Evolutionary conservation across 2,888 invertebrate genomes (phyloP), one percentile per base, ranked within the genome.

Genomic region (Lasioglossum oenotherae): DNA sequence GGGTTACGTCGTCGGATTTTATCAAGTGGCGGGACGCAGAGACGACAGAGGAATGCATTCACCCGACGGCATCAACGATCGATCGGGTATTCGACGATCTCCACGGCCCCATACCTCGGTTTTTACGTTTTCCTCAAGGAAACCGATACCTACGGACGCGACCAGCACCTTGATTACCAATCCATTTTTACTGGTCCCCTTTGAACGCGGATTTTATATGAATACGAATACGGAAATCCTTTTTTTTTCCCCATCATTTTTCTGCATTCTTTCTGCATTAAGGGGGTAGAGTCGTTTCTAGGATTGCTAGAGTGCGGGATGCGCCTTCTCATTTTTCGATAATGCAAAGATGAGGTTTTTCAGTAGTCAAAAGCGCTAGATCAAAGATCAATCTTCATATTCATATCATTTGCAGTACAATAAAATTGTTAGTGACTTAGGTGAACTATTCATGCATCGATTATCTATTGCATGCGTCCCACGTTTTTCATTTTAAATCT

Each of bases 1-100:
- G 64, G 82, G 79, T 69, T 60, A 74, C 77, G 79, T 77, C 80
- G 80, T 72, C 74, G 74, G 82, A 82, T 80, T 82, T 82, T 78
- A 77, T 80, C 57, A 72, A 82, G 77, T 82, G 64, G 64, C 71
- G 49, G 14, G 53, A 53, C 53, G 46, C 5, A 19, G 46, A 23
- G 64, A 53, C 49, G 77, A 49, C 23, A 41, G 72, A 69, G 73
- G 38, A 74, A 78, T 74, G 78, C 64, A 49, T 49, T 67, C 49
- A 35, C 67, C 23, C 67, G 27, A 31, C 27, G 27, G 60, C 60
- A 27, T 60, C 60, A 14, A 27, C 60, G 60, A 60, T 60, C 60
- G 60, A 60, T 60, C 60, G n/a, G 60, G 60, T 14, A 60, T 60
- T 27, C 60, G 27, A 27, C 60, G 60, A 60, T 60, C 53, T 53